These are phyloP conservation scores for Hylaeus volcanicus DNA, from an alignment of 1,140 invertebrate genomes.

Conservation along the genomic window DNA sequence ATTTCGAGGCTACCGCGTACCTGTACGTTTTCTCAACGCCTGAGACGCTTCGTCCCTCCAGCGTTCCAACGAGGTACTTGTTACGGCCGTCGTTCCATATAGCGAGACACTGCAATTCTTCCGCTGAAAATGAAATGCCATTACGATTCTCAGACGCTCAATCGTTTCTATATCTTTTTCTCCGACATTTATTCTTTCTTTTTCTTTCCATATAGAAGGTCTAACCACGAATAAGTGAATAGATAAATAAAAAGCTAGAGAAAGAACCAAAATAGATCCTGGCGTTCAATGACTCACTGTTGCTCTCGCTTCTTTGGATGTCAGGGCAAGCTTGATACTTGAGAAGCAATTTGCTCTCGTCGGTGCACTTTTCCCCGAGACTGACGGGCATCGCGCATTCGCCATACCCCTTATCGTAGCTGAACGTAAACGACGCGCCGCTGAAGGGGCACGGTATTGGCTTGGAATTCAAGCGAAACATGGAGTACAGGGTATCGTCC, in stretches of 20 bases:
- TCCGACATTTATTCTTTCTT: too few relatives aligned
- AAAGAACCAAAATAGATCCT: neutral
- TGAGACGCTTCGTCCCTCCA: slow-evolving; percentile 77
- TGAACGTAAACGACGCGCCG: slow-evolving; percentile 89
- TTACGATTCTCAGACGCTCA: too few relatives aligned
- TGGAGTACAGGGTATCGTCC: slow-evolving; percentile 87
- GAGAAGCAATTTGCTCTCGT: slow-evolving; percentile 83
- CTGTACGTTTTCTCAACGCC: slow-evolving; percentile 83
- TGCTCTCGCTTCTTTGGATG: slow-evolving; percentile 81
- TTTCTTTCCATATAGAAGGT: neutral
- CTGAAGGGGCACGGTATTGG: slow-evolving; percentile 88
- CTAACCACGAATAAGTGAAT: neutral
- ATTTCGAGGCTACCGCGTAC: slow-evolving; percentile 41
- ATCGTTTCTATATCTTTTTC: too few relatives aligned
- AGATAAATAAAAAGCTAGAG: neutral
- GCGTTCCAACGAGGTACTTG: slow-evolving; percentile 82
- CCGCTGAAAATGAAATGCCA: slow-evolving; percentile 77
- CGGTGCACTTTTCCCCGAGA: slow-evolving; percentile 84
- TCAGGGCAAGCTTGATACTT: slow-evolving; percentile 86
- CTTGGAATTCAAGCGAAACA: slow-evolving; percentile 86
- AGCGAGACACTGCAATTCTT: slow-evolving; percentile 85
- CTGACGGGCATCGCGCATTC: slow-evolving; percentile 83
- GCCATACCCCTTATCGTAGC: slow-evolving; percentile 85
- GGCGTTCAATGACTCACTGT: slow-evolving; percentile 70
- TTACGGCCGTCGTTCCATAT: slow-evolving; percentile 85